These are phyloP conservation scores for Corella eumyota DNA, from an alignment of 23 tunicate genomes.

Conservation along the genomic window DNA sequence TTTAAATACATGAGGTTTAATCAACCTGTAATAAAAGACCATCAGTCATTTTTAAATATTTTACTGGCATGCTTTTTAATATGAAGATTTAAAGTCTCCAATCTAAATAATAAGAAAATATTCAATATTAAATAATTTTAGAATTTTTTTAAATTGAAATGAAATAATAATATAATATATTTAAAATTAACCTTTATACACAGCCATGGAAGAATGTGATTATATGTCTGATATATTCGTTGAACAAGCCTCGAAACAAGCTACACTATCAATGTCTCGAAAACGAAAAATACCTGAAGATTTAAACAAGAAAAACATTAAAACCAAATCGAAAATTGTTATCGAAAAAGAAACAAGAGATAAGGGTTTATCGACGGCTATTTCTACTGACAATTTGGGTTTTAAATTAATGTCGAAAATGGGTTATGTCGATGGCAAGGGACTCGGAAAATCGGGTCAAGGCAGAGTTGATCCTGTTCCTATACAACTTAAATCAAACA, in stretches of 20 bases:
- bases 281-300: neutral
- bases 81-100: no score
- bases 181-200: no score
- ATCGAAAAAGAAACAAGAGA: conserved; percentile 62
- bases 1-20: no score
- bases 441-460: conserved; percentile 61
- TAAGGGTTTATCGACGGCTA: conserved; percentile 49
- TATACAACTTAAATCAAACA: conserved; percentile 43
- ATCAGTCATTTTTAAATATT: no score
- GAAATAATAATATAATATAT: no score
- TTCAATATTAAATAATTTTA: no score
- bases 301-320: neutral
- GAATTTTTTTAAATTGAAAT: no score
- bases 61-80: no score
- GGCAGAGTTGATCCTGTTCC: conserved; percentile 84
- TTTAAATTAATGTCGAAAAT: conserved; percentile 82
- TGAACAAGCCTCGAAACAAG: no score
- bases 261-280: no score
- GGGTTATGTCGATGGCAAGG: conserved; percentile 85
- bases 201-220: conserved; percentile 5
- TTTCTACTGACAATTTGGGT: conserved; percentile 58
- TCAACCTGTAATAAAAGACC: no score
- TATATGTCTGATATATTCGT: conserved; percentile 7
- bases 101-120: no score
- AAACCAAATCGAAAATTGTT: conserved; percentile 6